Evolutionary conservation across 1,140 invertebrate species (phyloP), one percentile per base, ranked within the genome.

Genomic region (Delia radicum): DNA sequence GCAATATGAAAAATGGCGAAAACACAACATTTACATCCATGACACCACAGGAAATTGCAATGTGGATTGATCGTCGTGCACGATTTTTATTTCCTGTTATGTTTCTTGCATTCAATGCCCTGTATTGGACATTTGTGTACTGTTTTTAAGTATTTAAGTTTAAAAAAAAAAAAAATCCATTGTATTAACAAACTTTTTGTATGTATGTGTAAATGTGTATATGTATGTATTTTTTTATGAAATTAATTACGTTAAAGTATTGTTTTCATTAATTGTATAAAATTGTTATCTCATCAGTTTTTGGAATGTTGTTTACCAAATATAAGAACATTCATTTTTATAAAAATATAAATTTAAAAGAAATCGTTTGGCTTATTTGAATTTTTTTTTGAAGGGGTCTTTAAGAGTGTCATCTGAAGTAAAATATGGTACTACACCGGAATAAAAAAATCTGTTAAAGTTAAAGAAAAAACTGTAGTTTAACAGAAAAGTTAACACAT

Each of bases 1-100:
- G 80, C 12, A 79, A 69, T 21, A 73, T 69, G 10, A 75, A 24
- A 85, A 86, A 76, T 46, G 71, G 42, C 10, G 92, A 87, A 61
- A 77, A 78, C 13, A 78, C 81, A 15, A 83, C 83, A 10, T 85
- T 85, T 55, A 94, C 93, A 28, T 94, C 93, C 21, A 95, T 95
- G 93, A 94, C 94, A 4, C 94, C 94, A 0, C 93, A 95, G 80
- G 92, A 95, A 85, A 94, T 95, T 48, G 92, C 94, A 74, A 93
- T 92, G 74, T 95, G 94, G 93, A 94, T 96, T 48, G 94, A 96
- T 65, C 73, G 84, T 65, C 89, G 94, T 4, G 93, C 93, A 18
- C 89, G 94, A 27, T 87, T 94, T 18, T 85, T 94, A 4, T 96
- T 96, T 81, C 95, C 95, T 0, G 82, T 91, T 13, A 87, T 91